Evolutionary conservation across 2,888 invertebrate genomes (phyloP).

Genomic region (Acutogordius australiensis): DNA sequence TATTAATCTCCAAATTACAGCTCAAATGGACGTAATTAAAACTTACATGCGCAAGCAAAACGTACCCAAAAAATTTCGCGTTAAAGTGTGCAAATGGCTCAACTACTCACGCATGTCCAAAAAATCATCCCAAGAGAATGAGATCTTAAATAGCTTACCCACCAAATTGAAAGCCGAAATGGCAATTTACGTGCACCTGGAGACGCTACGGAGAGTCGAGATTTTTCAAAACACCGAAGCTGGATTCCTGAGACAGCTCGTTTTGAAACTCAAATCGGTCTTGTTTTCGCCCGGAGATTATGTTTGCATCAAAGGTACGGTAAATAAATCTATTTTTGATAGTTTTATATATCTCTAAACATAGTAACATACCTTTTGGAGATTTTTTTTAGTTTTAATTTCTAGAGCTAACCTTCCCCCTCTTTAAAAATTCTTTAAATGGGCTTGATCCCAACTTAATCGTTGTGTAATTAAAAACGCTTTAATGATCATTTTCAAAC

Average conservation of each 20-base stretch:
- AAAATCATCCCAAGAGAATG: constrained; percentile 87
- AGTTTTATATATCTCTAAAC: no score
- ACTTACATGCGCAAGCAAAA: constrained; percentile 89
- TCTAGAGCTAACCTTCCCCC: no score
- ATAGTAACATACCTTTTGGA: no score
- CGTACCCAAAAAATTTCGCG: constrained; percentile 71
- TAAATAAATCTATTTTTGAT: no score
- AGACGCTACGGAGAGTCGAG: constrained; percentile 81
- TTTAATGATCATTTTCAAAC: no score
- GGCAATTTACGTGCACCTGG: constrained; percentile 90
- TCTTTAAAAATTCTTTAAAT: no score
- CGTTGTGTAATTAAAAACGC: no score
- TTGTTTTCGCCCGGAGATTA: constrained; percentile 92
- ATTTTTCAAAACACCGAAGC: constrained; percentile 98
- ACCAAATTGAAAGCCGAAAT: constrained; percentile 55
- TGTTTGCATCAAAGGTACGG: constrained; percentile 94
- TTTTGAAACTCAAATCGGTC: constrained; percentile 65
- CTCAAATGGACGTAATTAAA: constrained; percentile 85
- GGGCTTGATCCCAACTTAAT: no score
- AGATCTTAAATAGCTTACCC: constrained; percentile 54
- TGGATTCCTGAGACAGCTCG: constrained; percentile 84
- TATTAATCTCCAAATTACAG: no score
- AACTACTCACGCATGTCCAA: constrained; percentile 95
- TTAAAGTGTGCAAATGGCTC: constrained; percentile 95
- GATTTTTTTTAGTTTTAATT: no score